phyloP scores from a whole-genome alignment of 92 coral and sea anemone species.

The Porites lobata region DNA sequence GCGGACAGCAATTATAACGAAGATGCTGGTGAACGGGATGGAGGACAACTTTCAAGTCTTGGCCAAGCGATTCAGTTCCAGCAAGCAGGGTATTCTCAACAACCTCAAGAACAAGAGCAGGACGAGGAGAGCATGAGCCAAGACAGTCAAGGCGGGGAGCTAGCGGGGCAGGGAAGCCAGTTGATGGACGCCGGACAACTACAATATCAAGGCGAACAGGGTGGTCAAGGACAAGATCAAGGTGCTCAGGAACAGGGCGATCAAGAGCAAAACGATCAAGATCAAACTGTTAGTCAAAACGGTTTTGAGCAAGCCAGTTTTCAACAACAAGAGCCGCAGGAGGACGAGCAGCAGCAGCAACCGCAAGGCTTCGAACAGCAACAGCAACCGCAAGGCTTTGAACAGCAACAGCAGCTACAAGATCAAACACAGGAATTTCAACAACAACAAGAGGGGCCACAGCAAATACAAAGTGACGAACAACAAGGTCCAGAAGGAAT shows the following conservation, averaged over 20 bases:
- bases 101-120: constrained; percentile 51
- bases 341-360: constrained; percentile 26
- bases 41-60: constrained; percentile 46
- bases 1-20: constrained; percentile 17
- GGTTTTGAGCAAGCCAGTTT: constrained; percentile 15
- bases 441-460: constrained; percentile 22
- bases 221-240: constrained; percentile 41
- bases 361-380: constrained; percentile 28
- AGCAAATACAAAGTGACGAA: constrained; percentile 42
- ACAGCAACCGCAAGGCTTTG: constrained; percentile 25
- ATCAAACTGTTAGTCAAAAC: constrained; percentile 16
- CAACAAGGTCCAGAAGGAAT: constrained; percentile 25
- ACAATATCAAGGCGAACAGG: constrained; percentile 44
- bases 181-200: constrained; percentile 23
- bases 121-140: constrained; percentile 13
- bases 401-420: constrained; percentile 23
- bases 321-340: constrained; percentile 35
- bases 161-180: constrained; percentile 41
- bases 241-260: constrained; percentile 30
- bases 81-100: constrained; percentile 57
- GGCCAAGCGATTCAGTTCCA: constrained; percentile 65
- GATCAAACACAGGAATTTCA: constrained; percentile 36
- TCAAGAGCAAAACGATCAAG: constrained; percentile 15
- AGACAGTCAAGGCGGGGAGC: constrained; percentile 29
- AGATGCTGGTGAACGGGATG: constrained; percentile 38